Base-by-base conservation (phyloP, 2,113 vertebrate species). In the Anser brachyrhynchus region DNA sequence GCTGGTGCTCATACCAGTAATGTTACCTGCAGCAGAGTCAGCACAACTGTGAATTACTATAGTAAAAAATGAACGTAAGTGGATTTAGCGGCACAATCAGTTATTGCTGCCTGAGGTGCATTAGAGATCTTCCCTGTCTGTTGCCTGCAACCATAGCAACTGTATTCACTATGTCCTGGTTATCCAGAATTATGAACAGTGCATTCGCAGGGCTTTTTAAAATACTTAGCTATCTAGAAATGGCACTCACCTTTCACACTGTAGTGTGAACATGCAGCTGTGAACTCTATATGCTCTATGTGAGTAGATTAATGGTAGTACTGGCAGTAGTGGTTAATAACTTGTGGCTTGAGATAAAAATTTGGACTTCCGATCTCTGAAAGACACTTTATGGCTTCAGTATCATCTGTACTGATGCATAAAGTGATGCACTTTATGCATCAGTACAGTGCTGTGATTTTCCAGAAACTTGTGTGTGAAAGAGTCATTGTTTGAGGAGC, bases 121-220 rank as follows among this genome's bases (percentile, higher is more conserved):
- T 69, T 21, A 95, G 62, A 91, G 44, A 94, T 85, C 66, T 91
- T 95, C 59, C 71, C 84, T 89, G 26, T 95, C 89, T 91, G 46
- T 84, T 92, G 84, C 89, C 57, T 92, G 96, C 89, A 96, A 96
- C 94, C 93, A 95, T 96, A 92, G 94, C 96, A 97, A 97, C 95
- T 91, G 87, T 91, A 95, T 87, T 67, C 74, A 92, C 93, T 87
- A 41, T 82, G 81, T 81, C 87, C 89, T 82, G 77, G 70, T 87
- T 95, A 93, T 92, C 66, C 78, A 85, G 87, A 84, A 89, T 84
- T 59, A 84, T 31, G 87, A 96, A 65, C 70, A 15, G 2, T 65
- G 62, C 70, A 82, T 85, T 95, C 91, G 29, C 62, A 84, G 70
- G 39, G 70, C 62, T 96, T 95, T 93, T 71, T 3, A 39, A 89